Evolutionary conservation across 2,888 invertebrate species (phyloP).

Genomic region (Cremastinae sp.): DNA sequence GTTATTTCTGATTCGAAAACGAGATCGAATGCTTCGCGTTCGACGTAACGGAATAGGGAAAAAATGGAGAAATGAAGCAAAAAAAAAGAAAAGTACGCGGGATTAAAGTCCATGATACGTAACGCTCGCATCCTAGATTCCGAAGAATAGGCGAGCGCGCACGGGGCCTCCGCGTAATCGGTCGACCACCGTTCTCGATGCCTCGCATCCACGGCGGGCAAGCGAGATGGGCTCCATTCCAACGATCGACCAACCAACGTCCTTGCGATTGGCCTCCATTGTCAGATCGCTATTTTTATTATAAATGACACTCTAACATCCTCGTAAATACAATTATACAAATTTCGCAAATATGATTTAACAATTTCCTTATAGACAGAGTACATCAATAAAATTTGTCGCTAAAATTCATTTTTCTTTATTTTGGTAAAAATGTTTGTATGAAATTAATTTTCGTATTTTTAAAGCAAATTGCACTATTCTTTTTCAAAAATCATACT

Average conservation of each 20-base stretch:
- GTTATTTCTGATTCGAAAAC: conserved; percentile 8
- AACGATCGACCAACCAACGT: conserved; percentile 37
- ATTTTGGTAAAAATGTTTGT: too few species aligned
- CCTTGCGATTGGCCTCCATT: conserved; percentile 38
- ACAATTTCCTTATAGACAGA: too few species aligned
- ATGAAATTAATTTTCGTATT: too few species aligned
- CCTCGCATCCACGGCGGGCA: conserved; percentile 3
- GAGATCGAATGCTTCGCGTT: conserved; percentile 27
- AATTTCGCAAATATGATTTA: too few species aligned
- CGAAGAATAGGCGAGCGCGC: conserved; percentile 46
- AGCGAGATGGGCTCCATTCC: conserved; percentile 57
- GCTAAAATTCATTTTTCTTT: too few species aligned
- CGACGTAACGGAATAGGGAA: conserved; percentile 3
- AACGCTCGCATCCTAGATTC: conserved; percentile 58
- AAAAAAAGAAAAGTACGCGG: conserved; percentile 30
- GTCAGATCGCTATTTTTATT: neutral
- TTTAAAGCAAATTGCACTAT: too few species aligned
- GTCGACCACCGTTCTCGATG: conserved; percentile 43
- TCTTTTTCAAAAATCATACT: too few species aligned
- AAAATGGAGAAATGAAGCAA: conserved; percentile 21
- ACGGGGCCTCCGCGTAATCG: conserved; percentile 38
- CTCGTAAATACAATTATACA: too few species aligned
- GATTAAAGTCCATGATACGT: conserved; percentile 54
- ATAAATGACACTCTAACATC: neutral
- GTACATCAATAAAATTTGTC: too few species aligned